Base-by-base conservation (phyloP, 2,113 vertebrate genomes). In the Phylloscopus trochilus region DNA sequence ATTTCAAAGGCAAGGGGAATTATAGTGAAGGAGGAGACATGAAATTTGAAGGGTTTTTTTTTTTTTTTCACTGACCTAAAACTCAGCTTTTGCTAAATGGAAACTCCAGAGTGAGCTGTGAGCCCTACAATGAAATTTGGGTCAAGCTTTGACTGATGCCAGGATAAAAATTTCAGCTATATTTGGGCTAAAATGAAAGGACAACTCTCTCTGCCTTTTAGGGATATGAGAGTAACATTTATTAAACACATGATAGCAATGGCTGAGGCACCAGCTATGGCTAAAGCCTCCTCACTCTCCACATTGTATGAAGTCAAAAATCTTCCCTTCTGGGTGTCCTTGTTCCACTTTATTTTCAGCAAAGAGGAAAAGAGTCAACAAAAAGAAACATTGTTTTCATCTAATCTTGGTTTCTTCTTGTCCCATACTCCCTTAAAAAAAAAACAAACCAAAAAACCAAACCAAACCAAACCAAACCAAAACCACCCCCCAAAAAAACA, bases 1-100 rank as follows among this genome's bases (percentile, higher is more conserved):
- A 43, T 94, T 91, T 94, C 84, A 92, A 52, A 94, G 33, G 70
- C 81, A 59, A 67, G 70, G 47, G 77, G 92, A 92, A 83, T 91
- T 67, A 43, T 0, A 91, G 74, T 55, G 70, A 62, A 83, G 90
- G 52, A 90, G 27, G 55, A 92, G 64, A 85, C 11, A n/a, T 30
- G 56, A 94, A 94, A 95, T 86, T 37, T 43, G 47, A 58, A 44
- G 68, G 76, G 33, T 73, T 41, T 41, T 41, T 41, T 41, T 41
- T 41, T 41, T 41, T 83, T 93, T 74, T 63, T 62, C 67, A 51
- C 23, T 3, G 6, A 88, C 43, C 64, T 83, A 87, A 60, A 90
- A 89, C 56, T 70, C 15, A 21, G 16, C 8, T 80, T 24, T 52
- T 55, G 78, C 27, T 81, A 69, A 77, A 83, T 23, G 39, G 78